Percentiles rank a stretch among this genome's conserved stretches.
These are phyloP conservation scores for Crotophaga sulcirostris DNA, from an alignment of 2,113 vertebrate genomes.

Conservation along the genomic window DNA sequence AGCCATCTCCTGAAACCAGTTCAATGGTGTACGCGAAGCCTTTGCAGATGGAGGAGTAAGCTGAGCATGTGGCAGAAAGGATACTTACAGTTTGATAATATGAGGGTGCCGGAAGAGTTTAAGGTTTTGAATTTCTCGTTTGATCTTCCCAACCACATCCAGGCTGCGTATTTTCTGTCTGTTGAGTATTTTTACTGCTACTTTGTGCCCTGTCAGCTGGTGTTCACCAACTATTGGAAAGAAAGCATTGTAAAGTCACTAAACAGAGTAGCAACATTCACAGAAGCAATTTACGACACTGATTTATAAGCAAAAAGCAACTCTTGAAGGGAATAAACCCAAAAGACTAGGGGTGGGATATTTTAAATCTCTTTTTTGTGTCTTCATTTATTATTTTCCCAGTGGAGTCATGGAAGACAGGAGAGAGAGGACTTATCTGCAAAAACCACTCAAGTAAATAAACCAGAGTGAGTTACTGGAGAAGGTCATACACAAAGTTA, in stretches of 20 bases:
- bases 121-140: slow-evolving; percentile 97
- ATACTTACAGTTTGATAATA: slow-evolving; percentile 98
- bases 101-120: slow-evolving; percentile 98
- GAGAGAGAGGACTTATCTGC: background rate
- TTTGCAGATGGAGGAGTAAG: background rate
- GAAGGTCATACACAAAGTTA: background rate
- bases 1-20: background rate
- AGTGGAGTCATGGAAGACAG: background rate
- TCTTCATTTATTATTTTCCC: background rate
- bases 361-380: background rate
- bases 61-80: background rate
- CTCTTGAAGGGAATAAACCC: background rate
- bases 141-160: slow-evolving; percentile 99
- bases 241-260: slow-evolving; percentile 42
- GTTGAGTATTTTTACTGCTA: slow-evolving; percentile 98
- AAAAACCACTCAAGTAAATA: slow-evolving; percentile 8
- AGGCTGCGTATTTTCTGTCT: slow-evolving; percentile 97
- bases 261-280: background rate
- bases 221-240: slow-evolving; percentile 90
- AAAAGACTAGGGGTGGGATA: background rate
- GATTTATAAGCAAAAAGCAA: background rate
- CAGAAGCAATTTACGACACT: background rate
- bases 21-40: accelerated
- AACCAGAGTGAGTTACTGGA: background rate
- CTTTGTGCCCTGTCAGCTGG: slow-evolving; percentile 96